phyloP scores from a whole-genome alignment of 1,140 invertebrate species.

The Nymphalis io region DNA sequence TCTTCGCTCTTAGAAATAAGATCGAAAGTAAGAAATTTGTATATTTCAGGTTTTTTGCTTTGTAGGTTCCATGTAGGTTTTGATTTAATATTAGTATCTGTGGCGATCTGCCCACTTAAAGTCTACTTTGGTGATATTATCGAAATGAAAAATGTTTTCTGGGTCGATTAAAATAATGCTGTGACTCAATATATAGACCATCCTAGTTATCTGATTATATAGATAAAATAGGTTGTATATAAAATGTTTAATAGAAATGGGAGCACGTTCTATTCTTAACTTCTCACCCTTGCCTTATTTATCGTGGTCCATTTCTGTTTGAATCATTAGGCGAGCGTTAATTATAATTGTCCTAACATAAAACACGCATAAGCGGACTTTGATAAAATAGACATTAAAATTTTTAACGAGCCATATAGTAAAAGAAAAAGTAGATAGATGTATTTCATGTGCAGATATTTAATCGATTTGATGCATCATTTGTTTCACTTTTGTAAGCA shows the following conservation, averaged over 20 bases:
- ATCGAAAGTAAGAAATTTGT: background rate
- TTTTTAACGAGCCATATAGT: background rate
- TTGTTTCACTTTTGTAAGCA: background rate
- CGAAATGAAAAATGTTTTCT: conserved; percentile 12
- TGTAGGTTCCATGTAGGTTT: conserved; percentile 16
- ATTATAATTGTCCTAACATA: conserved; percentile 12
- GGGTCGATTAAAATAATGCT: background rate
- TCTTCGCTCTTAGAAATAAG: background rate
- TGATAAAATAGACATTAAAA: background rate
- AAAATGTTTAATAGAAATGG: conserved; percentile 12
- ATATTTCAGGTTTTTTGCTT: background rate
- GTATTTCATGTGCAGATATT: background rate
- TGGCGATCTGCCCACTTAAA: conserved; percentile 19
- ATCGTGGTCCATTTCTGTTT: conserved; percentile 20
- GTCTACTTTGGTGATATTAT: conserved; percentile 22
- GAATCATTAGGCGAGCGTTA: conserved; percentile 18
- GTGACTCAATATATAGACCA: background rate
- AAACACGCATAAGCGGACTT: conserved; percentile 3
- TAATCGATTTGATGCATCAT: background rate
- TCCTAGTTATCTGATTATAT: background rate
- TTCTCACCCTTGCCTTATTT: conserved; percentile 13
- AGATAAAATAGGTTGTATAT: conserved; percentile 1
- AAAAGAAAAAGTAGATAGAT: background rate
- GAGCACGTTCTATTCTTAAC: conserved; percentile 17
- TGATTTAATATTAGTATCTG: conserved; percentile 19